phyloP scores from a whole-genome alignment of 2,888 invertebrate species.

The Polydrusus pterygomalis region DNA sequence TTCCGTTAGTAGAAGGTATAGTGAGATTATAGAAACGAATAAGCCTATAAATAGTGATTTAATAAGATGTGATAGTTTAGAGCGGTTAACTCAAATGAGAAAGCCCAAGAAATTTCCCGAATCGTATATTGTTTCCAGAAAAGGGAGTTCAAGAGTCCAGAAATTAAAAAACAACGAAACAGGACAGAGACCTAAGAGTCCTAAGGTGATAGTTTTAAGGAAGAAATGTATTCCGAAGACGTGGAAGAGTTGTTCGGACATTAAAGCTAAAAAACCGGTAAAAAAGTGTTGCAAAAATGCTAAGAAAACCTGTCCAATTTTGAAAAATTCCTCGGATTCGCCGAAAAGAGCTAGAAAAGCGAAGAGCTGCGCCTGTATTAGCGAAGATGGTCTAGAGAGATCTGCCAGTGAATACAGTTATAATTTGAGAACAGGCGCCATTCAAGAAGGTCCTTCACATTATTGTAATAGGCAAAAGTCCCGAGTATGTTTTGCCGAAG shows the following conservation, averaged over 20 bases:
- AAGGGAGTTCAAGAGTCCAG: slow-evolving; percentile 62
- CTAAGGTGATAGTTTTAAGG: slow-evolving; percentile 66
- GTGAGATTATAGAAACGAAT: slow-evolving; percentile 72
- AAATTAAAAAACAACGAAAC: slow-evolving; percentile 57
- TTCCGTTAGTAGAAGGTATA: slow-evolving; percentile 70
- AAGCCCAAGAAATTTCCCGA: slow-evolving; percentile 71
- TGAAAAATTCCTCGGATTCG: slow-evolving; percentile 63
- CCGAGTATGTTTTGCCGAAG: slow-evolving; percentile 37
- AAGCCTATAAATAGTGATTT: slow-evolving; percentile 72
- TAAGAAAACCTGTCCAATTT: slow-evolving; percentile 69
- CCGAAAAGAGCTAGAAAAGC: slow-evolving; percentile 63
- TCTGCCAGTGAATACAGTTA: neutral
- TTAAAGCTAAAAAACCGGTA: slow-evolving; percentile 65
- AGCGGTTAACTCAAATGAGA: slow-evolving; percentile 65
- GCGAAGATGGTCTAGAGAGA: slow-evolving; percentile 42
- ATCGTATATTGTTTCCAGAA: slow-evolving; percentile 69
- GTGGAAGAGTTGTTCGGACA: slow-evolving; percentile 71
- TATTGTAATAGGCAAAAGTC: slow-evolving; percentile 16
- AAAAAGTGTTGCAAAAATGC: slow-evolving; percentile 71
- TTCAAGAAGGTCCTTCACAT: neutral
- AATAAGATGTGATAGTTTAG: slow-evolving; percentile 71
- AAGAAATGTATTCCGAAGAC: slow-evolving; percentile 67
- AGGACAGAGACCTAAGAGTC: slow-evolving; percentile 60
- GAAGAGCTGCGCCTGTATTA: slow-evolving; percentile 68
- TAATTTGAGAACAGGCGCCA: neutral